Base-by-base conservation (phyloP, 2,797 vertebrate species). In the Hyperoplus immaculatus region DNA sequence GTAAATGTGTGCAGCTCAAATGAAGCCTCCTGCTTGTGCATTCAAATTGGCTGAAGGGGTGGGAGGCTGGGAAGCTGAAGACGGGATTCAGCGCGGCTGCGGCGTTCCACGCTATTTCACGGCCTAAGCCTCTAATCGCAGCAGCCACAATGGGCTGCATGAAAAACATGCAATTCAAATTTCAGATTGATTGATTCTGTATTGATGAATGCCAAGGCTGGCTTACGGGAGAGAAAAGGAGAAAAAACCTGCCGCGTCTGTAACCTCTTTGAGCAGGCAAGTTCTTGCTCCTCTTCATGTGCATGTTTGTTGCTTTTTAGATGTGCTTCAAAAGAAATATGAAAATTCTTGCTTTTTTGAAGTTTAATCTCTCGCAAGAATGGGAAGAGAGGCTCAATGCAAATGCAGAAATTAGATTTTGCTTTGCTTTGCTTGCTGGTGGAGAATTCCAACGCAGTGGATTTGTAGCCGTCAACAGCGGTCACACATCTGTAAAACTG, bases 1-100 rank as follows among this genome's bases (percentile, higher is more conserved):
- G 86, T 91, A 87, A 90, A 93, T 92, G 90, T 93, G 92, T 91
- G 89, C 87, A 41, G 83, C 87, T 82, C 70, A 89, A 89, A 87
- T 87, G 87, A 90, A 90, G 81, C 88, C 38, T 84, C 79, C 87
- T 85, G 82, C 85, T 87, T 83, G 84, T 69, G 82, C 81, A 84
- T 92, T 91, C 81, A 80, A 86, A 89, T 91, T 70, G 85, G 84
- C 72, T 72, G 77, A 82, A 54, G 55, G 75, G 81, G 80, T 87
- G 82, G 77, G 78, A 85, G 88, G 86, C 71, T 21, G 21, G 51
- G 83, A 69, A 83, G 87, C 76, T 3, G 59, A 82, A 83, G 82
- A 58, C 80, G 82, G 82, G 69, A 88, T 85, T 60, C 57, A 38
- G 62, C 42, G 18, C 21, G 21, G 21, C 21, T 21, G 3, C 73